Evolutionary conservation across 2,797 vertebrate genomes (phyloP), one percentile per base, ranked within the genome.

Genomic region (Eleutherodactylus coqui): DNA sequence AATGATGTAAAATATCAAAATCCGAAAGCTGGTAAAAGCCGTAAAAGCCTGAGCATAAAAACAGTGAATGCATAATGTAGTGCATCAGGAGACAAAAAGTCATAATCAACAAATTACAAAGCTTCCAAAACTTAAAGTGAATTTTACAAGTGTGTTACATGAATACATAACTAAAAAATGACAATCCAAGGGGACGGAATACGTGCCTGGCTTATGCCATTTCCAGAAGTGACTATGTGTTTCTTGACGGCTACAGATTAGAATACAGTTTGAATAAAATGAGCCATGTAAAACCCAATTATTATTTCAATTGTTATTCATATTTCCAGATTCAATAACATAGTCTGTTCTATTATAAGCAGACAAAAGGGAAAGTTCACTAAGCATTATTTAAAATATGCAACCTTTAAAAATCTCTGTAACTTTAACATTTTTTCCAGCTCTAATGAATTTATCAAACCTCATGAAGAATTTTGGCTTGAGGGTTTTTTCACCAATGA

Each of bases 401-500:
- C 38, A 73, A 79, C 75, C 64, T 82, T 79, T 62, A 64, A 72
- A 86, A 83, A 29, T 49, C 21, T 67, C 17, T 67, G 24, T 69
- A 36, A 75, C 70, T 51, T 77, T n/a, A n/a, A n/a, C n/a, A n/a
- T n/a, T n/a, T 77, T 53, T 76, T 87, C 36, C 49, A 45, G 49
- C 49, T 32, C 41, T 69, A 79, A 79, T 87, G 81, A 79, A 69
- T 84, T 87, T 83, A 83, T 87, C 81, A 83, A 79, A 64, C 36
- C 53, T 83, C 62, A 62, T 38, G 84, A 72, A 79, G 64, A 84
- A 45, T 83, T 41, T 75, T 84, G 75, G 75, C 82, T 87, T 67
- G 55, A 36, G 81, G 75, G 76, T 64, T 75, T 84, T 47, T 79
- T 75, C 21, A 64, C 82, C 53, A 87, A 73, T 79, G 76, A 84